Percentiles rank a stretch among this genome's conserved stretches.
Evolutionary conservation across 2,113 vertebrate genomes (phyloP).

Genomic region (Excalfactoria chinensis): DNA sequence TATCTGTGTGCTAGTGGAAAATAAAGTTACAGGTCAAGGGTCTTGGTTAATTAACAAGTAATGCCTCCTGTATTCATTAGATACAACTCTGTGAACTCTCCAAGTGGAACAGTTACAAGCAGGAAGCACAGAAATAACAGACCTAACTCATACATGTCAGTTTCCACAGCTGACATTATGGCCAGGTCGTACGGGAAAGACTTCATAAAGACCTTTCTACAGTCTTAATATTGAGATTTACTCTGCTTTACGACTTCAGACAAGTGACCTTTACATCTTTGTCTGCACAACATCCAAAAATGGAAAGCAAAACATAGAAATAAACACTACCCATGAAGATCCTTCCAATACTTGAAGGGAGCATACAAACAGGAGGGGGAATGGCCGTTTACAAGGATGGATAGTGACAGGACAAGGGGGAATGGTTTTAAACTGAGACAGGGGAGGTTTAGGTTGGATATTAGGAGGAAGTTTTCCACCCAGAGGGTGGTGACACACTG

Average conservation of each 20-base stretch:
- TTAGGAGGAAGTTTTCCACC: no score
- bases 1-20: background rate
- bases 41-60: background rate
- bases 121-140: background rate
- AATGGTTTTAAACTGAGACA: no score
- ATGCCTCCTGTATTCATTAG: fast-evolving
- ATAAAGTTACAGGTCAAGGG: background rate
- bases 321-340: fast-evolving
- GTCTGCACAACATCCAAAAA: background rate
- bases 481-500: no score
- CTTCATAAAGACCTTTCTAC: background rate
- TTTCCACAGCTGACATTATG: background rate
- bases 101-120: background rate
- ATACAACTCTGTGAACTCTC: background rate
- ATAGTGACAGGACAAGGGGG: no score
- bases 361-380: no score
- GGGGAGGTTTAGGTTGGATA: no score
- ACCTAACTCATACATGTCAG: background rate
- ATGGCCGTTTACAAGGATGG: no score
- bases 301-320: background rate
- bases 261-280: background rate
- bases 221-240: background rate
- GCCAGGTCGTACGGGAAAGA: background rate
- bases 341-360: no score
- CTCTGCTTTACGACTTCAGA: background rate